Evolutionary conservation across 2,797 vertebrate species (phyloP).

Genomic region (Acrossocheilus fasciatus): DNA sequence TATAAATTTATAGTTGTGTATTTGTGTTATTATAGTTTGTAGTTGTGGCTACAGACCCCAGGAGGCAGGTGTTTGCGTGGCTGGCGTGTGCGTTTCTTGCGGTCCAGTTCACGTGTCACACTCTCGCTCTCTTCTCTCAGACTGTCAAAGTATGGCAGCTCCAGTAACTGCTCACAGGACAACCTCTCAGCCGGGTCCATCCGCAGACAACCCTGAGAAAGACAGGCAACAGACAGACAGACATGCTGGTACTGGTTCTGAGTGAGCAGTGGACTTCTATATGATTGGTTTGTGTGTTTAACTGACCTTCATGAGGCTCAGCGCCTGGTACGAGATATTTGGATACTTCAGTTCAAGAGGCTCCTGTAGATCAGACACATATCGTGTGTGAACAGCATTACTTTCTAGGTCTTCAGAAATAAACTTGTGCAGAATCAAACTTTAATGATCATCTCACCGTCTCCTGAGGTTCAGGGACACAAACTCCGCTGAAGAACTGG

Average conservation of each 20-base stretch:
- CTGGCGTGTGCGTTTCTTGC: slow-evolving; percentile 76
- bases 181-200: slow-evolving; percentile 91
- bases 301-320: slow-evolving; percentile 92
- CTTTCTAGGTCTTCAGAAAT: neutral
- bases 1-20: neutral
- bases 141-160: slow-evolving; percentile 89
- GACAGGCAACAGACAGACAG: neutral
- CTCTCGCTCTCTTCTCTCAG: slow-evolving; percentile 76
- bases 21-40: neutral
- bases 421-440: neutral
- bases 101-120: slow-evolving; percentile 76
- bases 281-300: neutral
- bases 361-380: slow-evolving; percentile 79
- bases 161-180: slow-evolving; percentile 89
- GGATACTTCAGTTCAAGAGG: slow-evolving; percentile 89
- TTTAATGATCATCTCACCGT: slow-evolving; percentile 79
- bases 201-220: slow-evolving; percentile 84
- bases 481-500: slow-evolving; percentile 95
- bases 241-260: neutral
- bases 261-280: neutral
- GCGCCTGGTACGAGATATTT: slow-evolving; percentile 83
- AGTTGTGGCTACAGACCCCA: slow-evolving; percentile 78
- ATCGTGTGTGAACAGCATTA: slow-evolving; percentile 3
- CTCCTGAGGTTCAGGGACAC: slow-evolving; percentile 90
- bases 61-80: slow-evolving; percentile 82